phyloP scores from a whole-genome alignment of 2,113 vertebrate species.

The Scolopax mira region DNA sequence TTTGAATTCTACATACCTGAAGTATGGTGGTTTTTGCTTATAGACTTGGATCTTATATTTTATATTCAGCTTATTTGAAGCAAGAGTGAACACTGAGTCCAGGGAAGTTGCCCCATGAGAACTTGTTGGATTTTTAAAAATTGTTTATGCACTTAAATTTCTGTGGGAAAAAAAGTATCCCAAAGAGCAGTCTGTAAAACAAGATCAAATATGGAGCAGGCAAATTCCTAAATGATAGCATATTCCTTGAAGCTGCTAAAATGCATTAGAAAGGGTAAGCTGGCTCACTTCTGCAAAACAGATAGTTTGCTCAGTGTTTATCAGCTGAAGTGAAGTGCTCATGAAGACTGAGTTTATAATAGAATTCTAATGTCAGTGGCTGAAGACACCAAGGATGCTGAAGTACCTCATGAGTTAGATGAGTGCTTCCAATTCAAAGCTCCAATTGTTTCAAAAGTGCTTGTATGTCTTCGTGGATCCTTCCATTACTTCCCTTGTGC shows the following conservation, averaged over 20 bases:
- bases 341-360: neutral
- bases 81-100: neutral
- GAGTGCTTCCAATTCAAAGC: neutral
- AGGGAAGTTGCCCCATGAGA: neutral
- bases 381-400: neutral
- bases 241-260: neutral
- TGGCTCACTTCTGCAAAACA: neutral
- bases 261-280: neutral
- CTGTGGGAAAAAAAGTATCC: neutral
- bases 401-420: neutral
- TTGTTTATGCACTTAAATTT: neutral
- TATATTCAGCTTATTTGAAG: neutral
- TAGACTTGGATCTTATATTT: neutral
- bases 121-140: neutral
- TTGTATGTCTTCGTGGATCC: neutral
- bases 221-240: neutral
- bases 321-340: neutral
- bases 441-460: neutral
- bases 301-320: neutral
- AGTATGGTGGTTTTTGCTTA: neutral
- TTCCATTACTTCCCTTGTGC: neutral
- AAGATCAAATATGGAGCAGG: neutral
- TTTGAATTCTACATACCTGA: neutral
- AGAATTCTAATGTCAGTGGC: neutral
- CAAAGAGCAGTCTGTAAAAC: neutral